A percentile compares a stretch with the other conserved stretches of the same genome.
phyloP scores from a whole-genome alignment of 2,113 vertebrate genomes.

The Cryptomyrus ogoouensis region DNA sequence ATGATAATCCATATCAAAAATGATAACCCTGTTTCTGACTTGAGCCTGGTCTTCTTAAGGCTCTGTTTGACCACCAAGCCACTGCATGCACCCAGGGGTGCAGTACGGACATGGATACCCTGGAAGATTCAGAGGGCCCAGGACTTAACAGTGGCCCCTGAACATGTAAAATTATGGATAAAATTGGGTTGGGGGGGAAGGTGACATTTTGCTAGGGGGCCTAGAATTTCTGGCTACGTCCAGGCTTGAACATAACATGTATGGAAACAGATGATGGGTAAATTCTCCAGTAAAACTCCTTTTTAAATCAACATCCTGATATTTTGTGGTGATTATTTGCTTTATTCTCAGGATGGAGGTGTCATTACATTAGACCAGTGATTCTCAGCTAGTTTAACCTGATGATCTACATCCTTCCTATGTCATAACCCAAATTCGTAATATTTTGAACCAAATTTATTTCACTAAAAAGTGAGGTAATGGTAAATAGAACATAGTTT shows the following conservation, averaged over 20 bases:
- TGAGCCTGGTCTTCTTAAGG: background rate
- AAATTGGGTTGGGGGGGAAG: background rate
- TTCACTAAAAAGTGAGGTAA: background rate
- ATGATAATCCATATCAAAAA: background rate
- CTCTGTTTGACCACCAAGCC: background rate
- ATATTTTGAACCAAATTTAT: background rate
- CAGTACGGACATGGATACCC: background rate
- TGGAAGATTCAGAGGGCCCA: background rate
- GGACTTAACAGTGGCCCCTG: background rate
- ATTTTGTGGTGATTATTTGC: background rate
- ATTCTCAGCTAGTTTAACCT: background rate
- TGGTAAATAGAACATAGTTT: background rate
- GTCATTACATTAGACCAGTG: background rate
- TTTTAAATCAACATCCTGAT: background rate
- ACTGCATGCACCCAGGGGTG: background rate
- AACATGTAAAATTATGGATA: background rate
- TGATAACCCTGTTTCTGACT: background rate
- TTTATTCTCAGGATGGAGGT: background rate
- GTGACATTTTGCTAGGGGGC: background rate
- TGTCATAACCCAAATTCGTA: background rate
- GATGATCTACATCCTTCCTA: background rate
- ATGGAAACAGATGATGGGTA: background rate
- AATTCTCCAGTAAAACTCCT: background rate
- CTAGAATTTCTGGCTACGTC: background rate
- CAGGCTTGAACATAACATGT: background rate